Conservation (phyloP, 2,797 vertebrate genomes). For the Vireo griseus region DNA sequence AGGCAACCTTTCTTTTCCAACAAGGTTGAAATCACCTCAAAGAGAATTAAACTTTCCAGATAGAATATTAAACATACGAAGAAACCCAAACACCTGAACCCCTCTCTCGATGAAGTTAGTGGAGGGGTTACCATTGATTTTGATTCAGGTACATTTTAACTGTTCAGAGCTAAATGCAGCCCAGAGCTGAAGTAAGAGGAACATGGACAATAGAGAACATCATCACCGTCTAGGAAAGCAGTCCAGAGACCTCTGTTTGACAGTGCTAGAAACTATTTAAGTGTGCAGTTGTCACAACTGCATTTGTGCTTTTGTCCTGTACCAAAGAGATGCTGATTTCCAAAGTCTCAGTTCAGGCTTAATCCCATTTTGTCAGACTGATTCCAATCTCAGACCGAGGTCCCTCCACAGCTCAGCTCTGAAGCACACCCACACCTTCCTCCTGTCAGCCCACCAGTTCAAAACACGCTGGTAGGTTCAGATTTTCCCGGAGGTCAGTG, state of each 20-base stretch:
- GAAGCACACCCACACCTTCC: not conserved
- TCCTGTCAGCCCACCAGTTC: not conserved
- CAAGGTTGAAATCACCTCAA: not conserved
- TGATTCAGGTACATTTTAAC: not conserved
- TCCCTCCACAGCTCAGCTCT: not conserved
- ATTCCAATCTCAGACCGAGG: not conserved
- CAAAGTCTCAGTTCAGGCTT: not conserved
- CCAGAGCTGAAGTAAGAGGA: not conserved
- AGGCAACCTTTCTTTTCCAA: not conserved
- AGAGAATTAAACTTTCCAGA: not conserved
- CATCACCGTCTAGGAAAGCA: not conserved
- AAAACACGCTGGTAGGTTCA: not conserved
- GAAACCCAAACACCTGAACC: not conserved
- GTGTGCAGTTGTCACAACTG: not conserved
- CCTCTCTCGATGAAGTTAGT: not conserved
- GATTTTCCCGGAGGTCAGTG: not conserved
- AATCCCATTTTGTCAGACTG: not conserved
- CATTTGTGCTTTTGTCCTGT: not conserved
- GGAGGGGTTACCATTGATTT: not conserved
- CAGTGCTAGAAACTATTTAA: not conserved
- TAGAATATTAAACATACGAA: not conserved
- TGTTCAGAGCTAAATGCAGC: not conserved
- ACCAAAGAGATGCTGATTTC: not conserved
- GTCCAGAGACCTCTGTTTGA: not conserved
- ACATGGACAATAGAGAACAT: not conserved